phyloP scores from a whole-genome alignment of 2,113 vertebrate species.

The Cyrtonyx montezumae region DNA sequence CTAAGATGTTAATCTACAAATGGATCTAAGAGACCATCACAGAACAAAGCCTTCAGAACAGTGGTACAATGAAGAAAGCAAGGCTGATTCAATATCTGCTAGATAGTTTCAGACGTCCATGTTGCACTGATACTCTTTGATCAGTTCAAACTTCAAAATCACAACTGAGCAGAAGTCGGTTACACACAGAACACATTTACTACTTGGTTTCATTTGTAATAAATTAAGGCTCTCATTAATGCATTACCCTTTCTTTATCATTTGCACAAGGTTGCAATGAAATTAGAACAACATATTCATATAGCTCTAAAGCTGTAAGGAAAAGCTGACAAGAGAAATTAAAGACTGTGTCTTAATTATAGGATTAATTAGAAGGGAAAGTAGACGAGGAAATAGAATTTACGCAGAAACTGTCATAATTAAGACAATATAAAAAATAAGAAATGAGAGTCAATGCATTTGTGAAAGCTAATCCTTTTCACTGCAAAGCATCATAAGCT shows the following conservation, averaged over 20 bases:
- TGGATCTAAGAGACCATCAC: background rate
- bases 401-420: background rate
- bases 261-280: background rate
- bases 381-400: background rate
- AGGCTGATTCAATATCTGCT: background rate
- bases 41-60: background rate
- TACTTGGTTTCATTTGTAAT: background rate
- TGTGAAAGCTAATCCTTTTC: background rate
- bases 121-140: rapidly evolving
- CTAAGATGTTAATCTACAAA: background rate
- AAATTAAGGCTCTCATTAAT: background rate
- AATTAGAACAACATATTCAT: background rate
- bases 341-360: background rate
- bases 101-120: background rate
- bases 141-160: background rate
- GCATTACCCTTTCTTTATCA: background rate
- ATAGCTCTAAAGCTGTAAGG: background rate
- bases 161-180: background rate
- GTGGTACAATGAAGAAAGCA: background rate
- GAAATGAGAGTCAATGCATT: background rate
- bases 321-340: background rate
- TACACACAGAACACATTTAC: background rate
- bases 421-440: background rate
- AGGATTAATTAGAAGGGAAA: background rate
- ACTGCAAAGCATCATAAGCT: background rate